These are phyloP conservation scores for Stictonetta naevosa DNA, from an alignment of 2,113 vertebrate species.

Conservation along the genomic window DNA sequence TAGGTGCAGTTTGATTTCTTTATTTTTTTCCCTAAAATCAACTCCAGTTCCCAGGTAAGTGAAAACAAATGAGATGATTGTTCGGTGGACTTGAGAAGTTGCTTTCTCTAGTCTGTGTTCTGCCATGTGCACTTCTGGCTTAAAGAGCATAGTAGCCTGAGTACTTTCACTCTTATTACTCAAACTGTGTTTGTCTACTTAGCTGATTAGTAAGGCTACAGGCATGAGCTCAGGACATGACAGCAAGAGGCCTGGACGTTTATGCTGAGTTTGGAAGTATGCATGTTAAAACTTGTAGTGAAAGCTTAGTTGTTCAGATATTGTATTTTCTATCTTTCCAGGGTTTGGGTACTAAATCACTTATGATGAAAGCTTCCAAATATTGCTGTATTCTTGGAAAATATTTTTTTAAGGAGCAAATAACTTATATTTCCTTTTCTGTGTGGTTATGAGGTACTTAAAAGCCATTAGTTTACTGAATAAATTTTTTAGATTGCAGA, in stretches of 20 bases:
- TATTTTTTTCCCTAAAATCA: background rate
- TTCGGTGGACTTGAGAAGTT: background rate
- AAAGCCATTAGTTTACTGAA: background rate
- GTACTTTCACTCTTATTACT: background rate
- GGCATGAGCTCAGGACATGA: background rate
- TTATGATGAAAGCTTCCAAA: background rate
- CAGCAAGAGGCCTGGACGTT: background rate
- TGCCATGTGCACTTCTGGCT: background rate
- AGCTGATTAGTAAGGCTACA: background rate
- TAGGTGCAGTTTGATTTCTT: background rate
- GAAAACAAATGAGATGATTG: background rate
- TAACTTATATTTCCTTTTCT: slow-evolving; percentile 11
- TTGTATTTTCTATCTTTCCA: background rate
- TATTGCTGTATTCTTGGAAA: background rate
- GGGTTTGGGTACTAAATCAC: background rate
- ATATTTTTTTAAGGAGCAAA: background rate
- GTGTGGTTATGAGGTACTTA: background rate
- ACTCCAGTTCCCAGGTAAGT: background rate
- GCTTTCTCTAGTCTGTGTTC: background rate
- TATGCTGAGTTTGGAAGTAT: background rate
- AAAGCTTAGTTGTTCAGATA: background rate
- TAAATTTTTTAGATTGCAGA: background rate
- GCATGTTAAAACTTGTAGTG: background rate
- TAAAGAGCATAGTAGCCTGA: background rate
- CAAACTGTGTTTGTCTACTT: background rate